These are phyloP conservation scores for Microtus pennsylvanicus DNA, from an alignment of 2,113 vertebrate genomes.

Conservation along the genomic window DNA sequence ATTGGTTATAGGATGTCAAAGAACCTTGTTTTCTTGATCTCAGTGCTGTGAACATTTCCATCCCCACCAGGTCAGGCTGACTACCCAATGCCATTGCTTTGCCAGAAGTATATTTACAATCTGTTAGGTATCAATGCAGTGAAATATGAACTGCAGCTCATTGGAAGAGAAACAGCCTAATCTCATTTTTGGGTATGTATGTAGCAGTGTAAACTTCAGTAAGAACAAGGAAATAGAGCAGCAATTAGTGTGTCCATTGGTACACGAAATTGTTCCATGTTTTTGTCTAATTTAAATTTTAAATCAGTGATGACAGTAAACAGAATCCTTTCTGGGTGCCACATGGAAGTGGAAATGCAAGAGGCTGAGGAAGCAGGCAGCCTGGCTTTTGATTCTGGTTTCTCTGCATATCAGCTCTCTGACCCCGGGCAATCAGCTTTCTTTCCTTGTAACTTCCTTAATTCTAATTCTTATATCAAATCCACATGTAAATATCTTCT, in stretches of 20 bases:
- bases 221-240: not conserved
- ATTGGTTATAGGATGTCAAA: not conserved
- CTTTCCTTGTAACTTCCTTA: not conserved
- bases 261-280: not conserved
- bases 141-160: not conserved
- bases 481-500: not conserved
- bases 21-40: not conserved
- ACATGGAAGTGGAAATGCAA: accelerated
- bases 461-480: not conserved
- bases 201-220: not conserved
- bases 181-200: not conserved
- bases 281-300: not conserved
- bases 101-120: not conserved
- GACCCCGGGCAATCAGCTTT: not conserved
- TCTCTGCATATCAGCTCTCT: not conserved
- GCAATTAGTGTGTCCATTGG: not conserved
- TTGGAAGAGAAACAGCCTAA: not conserved
- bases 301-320: not conserved
- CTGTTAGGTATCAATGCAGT: not conserved
- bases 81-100: not conserved
- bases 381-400: not conserved
- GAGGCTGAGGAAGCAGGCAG: not conserved
- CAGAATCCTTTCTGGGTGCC: not conserved
- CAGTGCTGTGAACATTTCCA: not conserved
- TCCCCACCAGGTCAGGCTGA: not conserved